Percentiles rank a stretch among this genome's conserved stretches.
Conservation (phyloP, 2,888 invertebrate species). For the Scrobipalpa atriplicella region DNA sequence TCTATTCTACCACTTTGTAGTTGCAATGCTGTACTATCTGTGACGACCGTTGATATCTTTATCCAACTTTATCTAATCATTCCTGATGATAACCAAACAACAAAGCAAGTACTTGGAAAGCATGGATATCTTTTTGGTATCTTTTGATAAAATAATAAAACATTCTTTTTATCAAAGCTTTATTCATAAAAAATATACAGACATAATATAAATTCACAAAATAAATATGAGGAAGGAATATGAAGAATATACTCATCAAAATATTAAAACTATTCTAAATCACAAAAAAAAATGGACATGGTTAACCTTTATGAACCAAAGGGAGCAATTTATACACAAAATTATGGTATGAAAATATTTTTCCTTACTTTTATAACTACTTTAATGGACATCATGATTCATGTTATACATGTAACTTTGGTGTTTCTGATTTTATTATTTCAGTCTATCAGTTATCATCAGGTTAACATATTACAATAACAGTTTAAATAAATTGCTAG, state of each 20-base stretch:
- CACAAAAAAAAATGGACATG: neutral
- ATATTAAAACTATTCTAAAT: neutral
- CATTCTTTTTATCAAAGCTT: slow-evolving; percentile 31
- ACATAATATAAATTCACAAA: neutral
- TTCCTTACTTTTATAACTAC: neutral
- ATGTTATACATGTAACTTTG: neutral
- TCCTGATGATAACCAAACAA: slow-evolving; percentile 48
- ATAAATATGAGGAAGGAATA: neutral
- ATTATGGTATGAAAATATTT: slow-evolving; percentile 8
- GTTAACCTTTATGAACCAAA: neutral
- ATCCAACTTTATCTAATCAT: slow-evolving; percentile 64
- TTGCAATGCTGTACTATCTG: slow-evolving; percentile 47
- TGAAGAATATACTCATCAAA: neutral
- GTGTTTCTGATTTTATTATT: neutral
- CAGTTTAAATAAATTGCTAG: neutral
- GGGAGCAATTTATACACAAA: slow-evolving; percentile 2
- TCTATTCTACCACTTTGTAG: slow-evolving; percentile 30
- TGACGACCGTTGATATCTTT: slow-evolving; percentile 36
- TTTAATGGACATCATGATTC: neutral
- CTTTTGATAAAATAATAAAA: slow-evolving; percentile 22
- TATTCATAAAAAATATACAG: slow-evolving; percentile 29
- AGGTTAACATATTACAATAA: neutral
- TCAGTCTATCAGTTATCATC: slow-evolving; percentile 4
- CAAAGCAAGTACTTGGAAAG: slow-evolving; percentile 2
- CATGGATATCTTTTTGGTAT: neutral